These are phyloP conservation scores for Tinea trinotella DNA, from an alignment of 2,888 invertebrate species.

Conservation along the genomic window DNA sequence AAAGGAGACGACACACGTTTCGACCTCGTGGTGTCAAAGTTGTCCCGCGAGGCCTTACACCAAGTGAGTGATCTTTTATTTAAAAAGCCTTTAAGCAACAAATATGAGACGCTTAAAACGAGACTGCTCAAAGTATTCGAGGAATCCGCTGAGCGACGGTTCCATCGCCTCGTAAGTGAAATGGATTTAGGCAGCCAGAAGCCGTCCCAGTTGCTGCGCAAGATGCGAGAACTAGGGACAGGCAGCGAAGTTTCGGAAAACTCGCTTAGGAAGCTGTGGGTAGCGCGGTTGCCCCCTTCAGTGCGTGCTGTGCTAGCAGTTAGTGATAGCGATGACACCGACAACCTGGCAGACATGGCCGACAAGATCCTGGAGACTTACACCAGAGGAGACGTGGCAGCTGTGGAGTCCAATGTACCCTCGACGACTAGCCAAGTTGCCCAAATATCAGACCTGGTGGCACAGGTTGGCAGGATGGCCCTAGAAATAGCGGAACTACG, in stretches of 20 bases:
- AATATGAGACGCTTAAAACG: conserved; percentile 17
- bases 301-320: conserved; percentile 20
- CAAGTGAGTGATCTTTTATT: conserved; percentile 19
- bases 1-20: conserved; percentile 23
- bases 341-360: conserved; percentile 17
- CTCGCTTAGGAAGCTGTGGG: conserved; percentile 24
- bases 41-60: conserved; percentile 21
- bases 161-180: conserved; percentile 24
- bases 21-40: conserved; percentile 23
- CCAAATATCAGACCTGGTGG: not conserved
- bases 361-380: conserved; percentile 20
- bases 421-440: not conserved
- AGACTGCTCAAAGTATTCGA: conserved; percentile 18
- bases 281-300: conserved; percentile 22
- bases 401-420: conserved; percentile 2
- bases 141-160: conserved; percentile 22
- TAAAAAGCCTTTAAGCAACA: not conserved
- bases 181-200: conserved; percentile 26
- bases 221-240: conserved; percentile 24
- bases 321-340: not conserved
- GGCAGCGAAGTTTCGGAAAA: conserved; percentile 24
- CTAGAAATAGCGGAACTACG: not conserved
- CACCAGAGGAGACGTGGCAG: not conserved
- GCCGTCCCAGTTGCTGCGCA: conserved; percentile 24
- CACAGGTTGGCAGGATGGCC: not conserved